A percentile compares a stretch with the other conserved stretches of the same genome.
These are phyloP conservation scores for Nesogale talazaci DNA, from an alignment of 2,113 vertebrate genomes.

Conservation along the genomic window DNA sequence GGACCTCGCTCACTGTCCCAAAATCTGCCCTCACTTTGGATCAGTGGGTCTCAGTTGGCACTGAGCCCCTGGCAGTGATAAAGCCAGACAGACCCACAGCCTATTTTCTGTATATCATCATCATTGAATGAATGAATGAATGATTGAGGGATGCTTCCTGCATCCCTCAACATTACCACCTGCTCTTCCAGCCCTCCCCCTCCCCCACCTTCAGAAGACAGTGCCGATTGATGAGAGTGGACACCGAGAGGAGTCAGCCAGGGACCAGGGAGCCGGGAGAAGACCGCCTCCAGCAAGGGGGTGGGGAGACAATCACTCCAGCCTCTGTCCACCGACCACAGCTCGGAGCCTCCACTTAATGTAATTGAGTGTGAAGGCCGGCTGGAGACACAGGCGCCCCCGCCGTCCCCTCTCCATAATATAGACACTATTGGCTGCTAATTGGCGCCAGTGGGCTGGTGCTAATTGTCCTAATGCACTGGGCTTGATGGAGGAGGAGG, in stretches of 20 bases:
- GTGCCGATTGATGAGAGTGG: slow-evolving; percentile 80
- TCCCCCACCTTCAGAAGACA: slow-evolving; percentile 62
- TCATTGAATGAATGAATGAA: background rate
- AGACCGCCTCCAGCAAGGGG: slow-evolving; percentile 82
- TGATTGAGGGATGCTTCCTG: background rate
- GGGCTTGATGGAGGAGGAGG: slow-evolving; percentile 83
- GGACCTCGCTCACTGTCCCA: background rate
- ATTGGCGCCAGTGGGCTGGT: slow-evolving; percentile 99
- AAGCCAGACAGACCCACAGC: rapidly evolving
- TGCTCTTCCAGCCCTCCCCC: background rate
- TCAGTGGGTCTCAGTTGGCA: background rate
- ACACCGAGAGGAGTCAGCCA: slow-evolving; percentile 79
- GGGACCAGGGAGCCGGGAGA: slow-evolving; percentile 75
- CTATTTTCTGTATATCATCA: rapidly evolving
- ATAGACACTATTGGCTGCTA: slow-evolving; percentile 98
- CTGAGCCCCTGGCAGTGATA: rapidly evolving
- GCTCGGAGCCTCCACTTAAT: slow-evolving; percentile 92
- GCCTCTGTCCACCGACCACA: slow-evolving; percentile 85
- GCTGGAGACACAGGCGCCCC: slow-evolving; percentile 90
- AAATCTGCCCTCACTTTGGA: background rate
- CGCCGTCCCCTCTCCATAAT: slow-evolving; percentile 81
- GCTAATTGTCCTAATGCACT: slow-evolving; percentile 94
- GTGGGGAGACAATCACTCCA: slow-evolving; percentile 86
- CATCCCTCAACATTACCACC: background rate
- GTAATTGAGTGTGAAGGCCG: slow-evolving; percentile 99